phyloP scores from a whole-genome alignment of 2,888 invertebrate species.

The Empis stercorea region DNA sequence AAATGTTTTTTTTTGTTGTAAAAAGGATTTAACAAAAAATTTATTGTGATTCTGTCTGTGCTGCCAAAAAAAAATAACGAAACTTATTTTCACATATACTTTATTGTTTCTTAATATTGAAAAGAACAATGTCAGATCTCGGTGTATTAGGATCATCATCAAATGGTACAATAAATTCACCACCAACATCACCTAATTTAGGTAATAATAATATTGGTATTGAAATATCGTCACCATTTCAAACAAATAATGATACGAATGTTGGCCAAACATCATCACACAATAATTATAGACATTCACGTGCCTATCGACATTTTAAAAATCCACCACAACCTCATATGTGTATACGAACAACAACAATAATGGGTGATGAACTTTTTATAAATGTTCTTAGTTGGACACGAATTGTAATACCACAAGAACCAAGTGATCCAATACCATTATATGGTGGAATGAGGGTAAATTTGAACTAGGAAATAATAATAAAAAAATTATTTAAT shows the following conservation, averaged over 20 bases:
- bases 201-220: not conserved
- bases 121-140: no score
- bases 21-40: no score
- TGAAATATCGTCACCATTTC: no score
- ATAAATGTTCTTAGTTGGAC: slow-evolving; percentile 64
- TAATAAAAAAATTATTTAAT: not conserved
- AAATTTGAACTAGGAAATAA: slow-evolving; percentile 7
- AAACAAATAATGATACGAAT: no score
- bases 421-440: slow-evolving; percentile 52
- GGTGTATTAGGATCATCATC: no score
- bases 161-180: not conserved
- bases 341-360: slow-evolving; percentile 50
- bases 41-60: no score
- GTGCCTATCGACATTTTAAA: slow-evolving; percentile 54
- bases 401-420: slow-evolving; percentile 53
- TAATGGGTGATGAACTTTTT: slow-evolving; percentile 40
- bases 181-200: not conserved
- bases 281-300: slow-evolving; percentile 44
- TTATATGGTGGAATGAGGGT: slow-evolving; percentile 62
- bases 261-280: slow-evolving; percentile 34
- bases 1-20: no score
- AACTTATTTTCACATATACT: no score
- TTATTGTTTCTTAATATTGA: no score
- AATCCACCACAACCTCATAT: slow-evolving; percentile 65
- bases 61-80: no score